These are phyloP conservation scores for Teleogryllus occipitalis DNA, from an alignment of 1,140 invertebrate species.

Conservation along the genomic window DNA sequence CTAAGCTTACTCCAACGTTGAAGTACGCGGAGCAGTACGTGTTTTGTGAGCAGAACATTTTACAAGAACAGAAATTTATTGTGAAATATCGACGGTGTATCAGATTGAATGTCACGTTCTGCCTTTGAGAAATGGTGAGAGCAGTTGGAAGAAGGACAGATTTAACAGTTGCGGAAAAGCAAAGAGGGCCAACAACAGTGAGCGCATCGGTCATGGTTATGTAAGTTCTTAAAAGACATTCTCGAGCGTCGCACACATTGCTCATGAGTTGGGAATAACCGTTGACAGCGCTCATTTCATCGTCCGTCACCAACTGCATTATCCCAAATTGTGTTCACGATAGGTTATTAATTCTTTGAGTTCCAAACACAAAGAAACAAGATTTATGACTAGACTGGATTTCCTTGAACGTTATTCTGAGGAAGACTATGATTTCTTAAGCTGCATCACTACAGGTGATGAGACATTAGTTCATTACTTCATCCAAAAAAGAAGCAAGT, in stretches of 20 bases:
- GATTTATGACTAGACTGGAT: neutral
- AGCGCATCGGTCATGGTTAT: neutral
- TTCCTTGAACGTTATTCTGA: slow-evolving; percentile 1
- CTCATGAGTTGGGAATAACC: neutral
- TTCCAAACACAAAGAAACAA: neutral
- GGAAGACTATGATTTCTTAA: slow-evolving; percentile 5
- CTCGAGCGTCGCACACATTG: slow-evolving; percentile 3
- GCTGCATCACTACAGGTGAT: slow-evolving; percentile 16
- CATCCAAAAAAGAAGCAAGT: slow-evolving; percentile 22
- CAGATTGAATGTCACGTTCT: neutral
- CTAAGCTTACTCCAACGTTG: slow-evolving; percentile 13
- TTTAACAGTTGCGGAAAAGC: neutral
- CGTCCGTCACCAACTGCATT: slow-evolving; percentile 6
- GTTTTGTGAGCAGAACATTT: slow-evolving; percentile 4
- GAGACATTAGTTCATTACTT: slow-evolving; percentile 22
- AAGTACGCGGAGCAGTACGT: neutral
- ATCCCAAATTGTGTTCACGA: neutral
- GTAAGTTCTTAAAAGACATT: slow-evolving; percentile 8
- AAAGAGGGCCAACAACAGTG: slow-evolving; percentile 10
- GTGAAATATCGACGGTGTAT: neutral
- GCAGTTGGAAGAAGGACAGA: slow-evolving; percentile 7
- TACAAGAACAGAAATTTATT: neutral
- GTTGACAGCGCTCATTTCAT: slow-evolving; percentile 8
- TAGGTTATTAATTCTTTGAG: neutral
- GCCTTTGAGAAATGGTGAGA: neutral